Conservation (phyloP, 2,888 invertebrate species). For the Norana najaformis region DNA sequence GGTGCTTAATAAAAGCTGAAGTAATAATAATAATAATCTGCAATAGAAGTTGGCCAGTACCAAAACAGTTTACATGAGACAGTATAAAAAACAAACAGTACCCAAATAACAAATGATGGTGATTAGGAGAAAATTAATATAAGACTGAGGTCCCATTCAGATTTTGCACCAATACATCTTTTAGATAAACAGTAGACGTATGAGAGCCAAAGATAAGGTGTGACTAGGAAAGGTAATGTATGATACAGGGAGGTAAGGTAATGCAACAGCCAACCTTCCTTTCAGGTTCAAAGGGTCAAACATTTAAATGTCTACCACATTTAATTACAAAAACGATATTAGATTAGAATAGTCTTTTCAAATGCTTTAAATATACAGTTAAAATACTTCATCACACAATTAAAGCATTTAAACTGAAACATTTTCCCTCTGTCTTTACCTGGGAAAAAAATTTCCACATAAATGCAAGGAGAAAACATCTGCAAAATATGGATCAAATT, state of each 20-base stretch:
- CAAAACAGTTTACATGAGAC: not conserved
- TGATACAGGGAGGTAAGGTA: not conserved
- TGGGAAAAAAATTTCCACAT: not conserved
- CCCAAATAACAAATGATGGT: not conserved
- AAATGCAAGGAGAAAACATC: not conserved
- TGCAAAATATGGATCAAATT: too few species aligned
- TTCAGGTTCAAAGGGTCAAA: not conserved
- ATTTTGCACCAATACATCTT: not conserved
- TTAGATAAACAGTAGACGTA: not conserved
- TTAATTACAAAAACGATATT: not conserved
- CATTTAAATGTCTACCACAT: not conserved
- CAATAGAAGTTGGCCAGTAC: not conserved
- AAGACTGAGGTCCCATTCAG: not conserved
- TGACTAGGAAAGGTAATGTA: not conserved
- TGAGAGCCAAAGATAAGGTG: not conserved
- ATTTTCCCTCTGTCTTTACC: not conserved
- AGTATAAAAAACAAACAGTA: not conserved
- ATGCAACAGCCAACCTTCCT: not conserved
- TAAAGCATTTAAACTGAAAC: not conserved
- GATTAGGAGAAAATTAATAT: not conserved
- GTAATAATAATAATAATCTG: too few species aligned
- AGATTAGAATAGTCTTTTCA: not conserved
- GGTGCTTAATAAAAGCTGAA: too few species aligned
- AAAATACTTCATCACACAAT: not conserved
- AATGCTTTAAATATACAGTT: not conserved